phyloP scores from a whole-genome alignment of 2,888 invertebrate species.

The Plebejus anna region DNA sequence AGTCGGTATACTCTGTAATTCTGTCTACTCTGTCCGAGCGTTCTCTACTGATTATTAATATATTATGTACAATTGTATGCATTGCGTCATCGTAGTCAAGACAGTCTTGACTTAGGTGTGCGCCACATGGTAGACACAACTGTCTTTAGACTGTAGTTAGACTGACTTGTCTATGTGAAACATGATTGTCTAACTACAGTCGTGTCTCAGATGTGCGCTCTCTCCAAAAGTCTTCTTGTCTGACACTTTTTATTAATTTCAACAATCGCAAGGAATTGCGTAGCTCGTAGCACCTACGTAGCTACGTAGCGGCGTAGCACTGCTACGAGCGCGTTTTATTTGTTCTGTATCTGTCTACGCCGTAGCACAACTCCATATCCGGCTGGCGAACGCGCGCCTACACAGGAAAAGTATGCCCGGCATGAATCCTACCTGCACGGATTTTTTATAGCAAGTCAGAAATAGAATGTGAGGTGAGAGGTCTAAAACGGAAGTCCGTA shows the following conservation, averaged over 20 bases:
- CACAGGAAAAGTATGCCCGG: not conserved
- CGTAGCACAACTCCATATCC: not conserved
- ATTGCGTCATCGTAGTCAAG: no score
- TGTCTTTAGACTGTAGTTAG: no score
- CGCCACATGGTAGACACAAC: no score
- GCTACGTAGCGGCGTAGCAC: not conserved
- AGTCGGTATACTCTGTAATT: no score
- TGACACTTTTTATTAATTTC: not conserved
- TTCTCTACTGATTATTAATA: no score
- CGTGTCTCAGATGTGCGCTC: no score
- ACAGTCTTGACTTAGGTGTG: no score
- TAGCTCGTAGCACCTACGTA: not conserved
- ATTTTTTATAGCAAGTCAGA: slow-evolving; percentile 16
- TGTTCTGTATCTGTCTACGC: not conserved
- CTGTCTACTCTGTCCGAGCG: no score
- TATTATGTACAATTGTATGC: no score
- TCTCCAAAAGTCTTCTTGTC: not conserved
- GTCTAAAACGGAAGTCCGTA: slow-evolving; percentile 60
- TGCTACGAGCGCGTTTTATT: not conserved
- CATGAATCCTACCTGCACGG: not conserved
- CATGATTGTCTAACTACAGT: no score
- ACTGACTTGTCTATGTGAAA: no score
- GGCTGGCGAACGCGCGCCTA: not conserved
- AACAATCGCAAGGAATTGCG: not conserved
- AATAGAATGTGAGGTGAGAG: slow-evolving; percentile 1